These are phyloP conservation scores for Alosa sapidissima DNA, from an alignment of 2,797 vertebrate species.

Conservation along the genomic window DNA sequence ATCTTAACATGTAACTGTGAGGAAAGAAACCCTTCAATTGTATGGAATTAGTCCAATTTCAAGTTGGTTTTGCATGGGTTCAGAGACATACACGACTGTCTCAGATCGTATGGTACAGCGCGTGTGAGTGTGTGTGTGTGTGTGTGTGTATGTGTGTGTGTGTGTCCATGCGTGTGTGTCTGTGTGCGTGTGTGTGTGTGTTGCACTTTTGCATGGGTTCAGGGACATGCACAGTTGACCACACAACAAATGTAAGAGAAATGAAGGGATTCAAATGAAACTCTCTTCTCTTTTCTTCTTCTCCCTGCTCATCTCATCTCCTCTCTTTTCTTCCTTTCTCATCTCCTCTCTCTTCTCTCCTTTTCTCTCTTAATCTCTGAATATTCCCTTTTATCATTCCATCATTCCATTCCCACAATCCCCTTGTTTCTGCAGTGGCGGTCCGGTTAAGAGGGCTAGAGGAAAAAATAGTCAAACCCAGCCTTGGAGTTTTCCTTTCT, in stretches of 20 bases:
- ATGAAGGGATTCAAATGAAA: too few relatives aligned
- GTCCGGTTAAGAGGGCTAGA: constrained; percentile 29
- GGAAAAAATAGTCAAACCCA: not conserved
- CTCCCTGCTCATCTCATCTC: not conserved
- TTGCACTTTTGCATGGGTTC: too few relatives aligned
- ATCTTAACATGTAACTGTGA: not conserved
- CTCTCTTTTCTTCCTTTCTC: not conserved
- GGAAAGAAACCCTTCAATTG: not conserved
- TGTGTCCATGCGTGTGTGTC: too few relatives aligned
- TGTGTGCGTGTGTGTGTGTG: too few relatives aligned
- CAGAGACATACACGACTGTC: too few relatives aligned
- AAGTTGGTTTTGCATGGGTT: not conserved
- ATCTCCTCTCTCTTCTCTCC: not conserved
- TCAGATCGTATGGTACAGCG: too few relatives aligned
- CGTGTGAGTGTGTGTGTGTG: too few relatives aligned
- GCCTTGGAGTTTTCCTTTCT: constrained; percentile 2
- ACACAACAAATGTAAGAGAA: too few relatives aligned
- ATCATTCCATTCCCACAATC: not conserved
- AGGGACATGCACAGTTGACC: too few relatives aligned
- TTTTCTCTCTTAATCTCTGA: not conserved
- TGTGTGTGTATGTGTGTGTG: too few relatives aligned
- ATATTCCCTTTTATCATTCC: not conserved
- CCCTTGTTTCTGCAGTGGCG: not conserved
- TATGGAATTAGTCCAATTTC: too few relatives aligned
- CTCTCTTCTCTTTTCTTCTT: not conserved